Evolutionary conservation across 2,113 vertebrate species (phyloP), one percentile per base, ranked within the genome.

Genomic region (Dolichallabes microphthalmus): DNA sequence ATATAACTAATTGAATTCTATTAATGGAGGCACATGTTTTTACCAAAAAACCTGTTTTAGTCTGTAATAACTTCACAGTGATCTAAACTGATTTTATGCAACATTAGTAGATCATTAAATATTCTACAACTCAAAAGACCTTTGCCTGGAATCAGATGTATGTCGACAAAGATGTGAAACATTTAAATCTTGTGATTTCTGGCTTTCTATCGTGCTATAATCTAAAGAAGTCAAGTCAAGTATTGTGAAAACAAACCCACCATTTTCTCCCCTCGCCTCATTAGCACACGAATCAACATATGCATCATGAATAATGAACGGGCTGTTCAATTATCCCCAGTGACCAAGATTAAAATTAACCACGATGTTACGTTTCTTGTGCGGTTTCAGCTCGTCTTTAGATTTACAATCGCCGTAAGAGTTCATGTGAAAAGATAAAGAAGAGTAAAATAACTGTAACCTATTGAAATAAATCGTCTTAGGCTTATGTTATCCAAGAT

Each of bases 241-340:
- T 19, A 68, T 27, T 75, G 10, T 2, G 32, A 66, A 78, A 13
- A 69, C 61, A 79, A 86, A 30, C 71, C 4, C n/a, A 73, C 55
- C 25, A 57, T 84, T 84, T 75, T 84, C 66, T 60, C 14, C n/a
- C 7, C 52, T 14, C 8, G 7, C 52, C 74, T 82, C 61, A 84
- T 80, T 87, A 84, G 77, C 82, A 84, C 84, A 63, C n/a, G 27
- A 81, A 81, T 84, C 50, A 73, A 66, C 84, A 80, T 74, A 68
- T 53, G 84, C 75, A 73, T 30, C 66, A 55, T 69, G 61, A 85
- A 88, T 87, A 77, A 85, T 80, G 13, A 86, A 78, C 64, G 25
- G 45, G 75, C 78, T 63, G 55, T 88, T 83, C 52, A 80, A 52
- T 83, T 79, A 25, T 45, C 80, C 82, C n/a, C 52, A 32, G n/a